phyloP scores from a whole-genome alignment of 2,888 invertebrate species.

The Notodonta ziczac region DNA sequence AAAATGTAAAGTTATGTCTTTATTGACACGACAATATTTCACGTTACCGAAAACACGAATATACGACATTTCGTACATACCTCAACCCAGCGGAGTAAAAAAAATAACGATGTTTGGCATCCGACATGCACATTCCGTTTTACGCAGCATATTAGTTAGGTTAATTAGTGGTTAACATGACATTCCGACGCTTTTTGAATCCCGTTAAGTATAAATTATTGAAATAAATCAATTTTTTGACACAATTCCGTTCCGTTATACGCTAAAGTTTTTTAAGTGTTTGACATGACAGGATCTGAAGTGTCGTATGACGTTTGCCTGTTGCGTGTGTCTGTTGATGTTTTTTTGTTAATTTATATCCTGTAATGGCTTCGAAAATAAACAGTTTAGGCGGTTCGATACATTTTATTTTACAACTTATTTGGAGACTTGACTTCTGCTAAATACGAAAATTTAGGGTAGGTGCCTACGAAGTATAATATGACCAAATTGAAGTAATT shows the following conservation, averaged over 20 bases:
- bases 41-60: constrained; percentile 16
- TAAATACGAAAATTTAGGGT: too few relatives aligned
- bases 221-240: constrained; percentile 76
- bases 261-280: constrained; percentile 64
- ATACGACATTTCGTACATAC: constrained; percentile 22
- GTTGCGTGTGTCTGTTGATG: constrained; percentile 38
- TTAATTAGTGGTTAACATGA: constrained; percentile 72
- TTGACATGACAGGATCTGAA: constrained; percentile 73
- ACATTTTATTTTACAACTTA: not conserved
- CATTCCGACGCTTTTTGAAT: constrained; percentile 46
- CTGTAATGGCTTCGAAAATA: constrained; percentile 28
- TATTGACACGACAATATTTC: constrained; percentile 21
- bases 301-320: constrained; percentile 63
- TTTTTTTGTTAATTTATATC: constrained; percentile 57
- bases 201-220: constrained; percentile 42
- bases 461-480: too few relatives aligned
- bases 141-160: constrained; percentile 60
- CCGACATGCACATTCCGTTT: constrained; percentile 57
- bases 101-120: constrained; percentile 51
- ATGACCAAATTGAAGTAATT: too few relatives aligned
- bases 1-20: not conserved
- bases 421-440: too few relatives aligned
- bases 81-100: constrained; percentile 30
- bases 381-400: not conserved
- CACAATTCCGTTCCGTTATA: constrained; percentile 72